A percentile compares a stretch with the other conserved stretches of the same genome.
phyloP scores from a whole-genome alignment of 2,113 vertebrate genomes.

The Calyptommatus sinebrachiatus region DNA sequence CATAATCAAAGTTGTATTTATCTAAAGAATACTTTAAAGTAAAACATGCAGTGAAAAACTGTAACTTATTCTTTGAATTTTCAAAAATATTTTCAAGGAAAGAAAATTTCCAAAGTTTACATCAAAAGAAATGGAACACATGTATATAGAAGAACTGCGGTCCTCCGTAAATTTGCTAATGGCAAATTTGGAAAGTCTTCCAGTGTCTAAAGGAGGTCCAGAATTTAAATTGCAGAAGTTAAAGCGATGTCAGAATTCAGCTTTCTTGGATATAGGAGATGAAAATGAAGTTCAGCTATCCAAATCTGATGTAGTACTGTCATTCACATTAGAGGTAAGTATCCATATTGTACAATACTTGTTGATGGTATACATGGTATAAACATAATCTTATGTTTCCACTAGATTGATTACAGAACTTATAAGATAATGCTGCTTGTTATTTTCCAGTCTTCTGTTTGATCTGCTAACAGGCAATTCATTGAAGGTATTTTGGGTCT shows the following conservation, averaged over 20 bases:
- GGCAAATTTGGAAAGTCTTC: constrained; percentile 97
- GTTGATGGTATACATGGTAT: background rate
- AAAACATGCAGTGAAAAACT: background rate
- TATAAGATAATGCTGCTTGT: background rate
- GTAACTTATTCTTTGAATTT: constrained; percentile 46
- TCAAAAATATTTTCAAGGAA: constrained; percentile 76
- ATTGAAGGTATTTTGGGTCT: background rate
- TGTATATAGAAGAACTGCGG: constrained; percentile 90
- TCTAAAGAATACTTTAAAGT: constrained; percentile 1
- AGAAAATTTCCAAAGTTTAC: constrained; percentile 82
- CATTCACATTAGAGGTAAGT: constrained; percentile 92
- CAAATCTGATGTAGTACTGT: constrained; percentile 90
- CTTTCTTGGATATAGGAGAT: constrained; percentile 93
- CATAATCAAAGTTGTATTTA: background rate
- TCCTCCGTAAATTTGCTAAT: constrained; percentile 93
- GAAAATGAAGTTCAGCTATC: constrained; percentile 89
- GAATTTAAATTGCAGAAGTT: constrained; percentile 93
- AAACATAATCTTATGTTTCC: background rate
- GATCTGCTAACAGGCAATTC: background rate
- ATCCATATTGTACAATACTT: background rate
- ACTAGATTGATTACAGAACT: background rate
- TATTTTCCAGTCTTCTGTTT: background rate
- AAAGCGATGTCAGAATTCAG: constrained; percentile 89
- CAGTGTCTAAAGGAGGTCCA: constrained; percentile 91
- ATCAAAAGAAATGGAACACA: constrained; percentile 87